These are phyloP conservation scores for Phymorhynchus buccinoides DNA, from an alignment of 1,140 invertebrate species.

Conservation along the genomic window DNA sequence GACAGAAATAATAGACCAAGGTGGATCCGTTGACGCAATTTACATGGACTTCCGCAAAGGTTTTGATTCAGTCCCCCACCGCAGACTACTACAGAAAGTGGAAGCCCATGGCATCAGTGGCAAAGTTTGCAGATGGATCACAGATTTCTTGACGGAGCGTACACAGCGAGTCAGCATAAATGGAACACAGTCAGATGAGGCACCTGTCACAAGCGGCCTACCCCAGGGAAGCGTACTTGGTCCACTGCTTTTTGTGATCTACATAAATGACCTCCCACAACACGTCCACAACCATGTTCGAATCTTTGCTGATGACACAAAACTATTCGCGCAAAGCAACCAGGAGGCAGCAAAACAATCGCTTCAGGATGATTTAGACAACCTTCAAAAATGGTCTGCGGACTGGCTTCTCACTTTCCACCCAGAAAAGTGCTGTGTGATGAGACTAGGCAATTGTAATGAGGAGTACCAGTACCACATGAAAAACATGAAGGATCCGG, in stretches of 20 bases:
- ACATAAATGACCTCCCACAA: constrained; percentile 49
- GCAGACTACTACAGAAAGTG: constrained; percentile 14
- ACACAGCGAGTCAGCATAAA: constrained; percentile 44
- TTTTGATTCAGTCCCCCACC: constrained; percentile 31
- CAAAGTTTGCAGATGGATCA: constrained; percentile 41
- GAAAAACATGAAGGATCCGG: too few relatives aligned
- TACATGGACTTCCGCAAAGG: constrained; percentile 15
- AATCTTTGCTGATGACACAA: constrained; percentile 50
- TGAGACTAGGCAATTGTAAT: not conserved
- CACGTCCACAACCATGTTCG: constrained; percentile 20
- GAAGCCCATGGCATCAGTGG: constrained; percentile 1
- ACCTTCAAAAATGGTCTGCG: constrained; percentile 36
- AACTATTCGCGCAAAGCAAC: constrained; percentile 35
- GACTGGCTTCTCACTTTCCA: constrained; percentile 43
- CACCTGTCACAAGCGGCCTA: constrained; percentile 42
- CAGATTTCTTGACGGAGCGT: constrained; percentile 41
- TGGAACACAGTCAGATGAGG: constrained; percentile 35
- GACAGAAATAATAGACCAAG: too few relatives aligned
- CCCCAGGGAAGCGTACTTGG: constrained; percentile 52
- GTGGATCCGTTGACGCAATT: constrained; percentile 1
- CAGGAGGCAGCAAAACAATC: not conserved
- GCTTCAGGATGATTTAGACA: constrained; percentile 40
- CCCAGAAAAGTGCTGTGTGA: constrained; percentile 36
- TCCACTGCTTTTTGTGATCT: constrained; percentile 50
- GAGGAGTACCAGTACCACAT: too few relatives aligned